Evolutionary conservation across 2,113 vertebrate species (phyloP).

Genomic region (rabbit (Oryctolagus cuniculus)): DNA sequence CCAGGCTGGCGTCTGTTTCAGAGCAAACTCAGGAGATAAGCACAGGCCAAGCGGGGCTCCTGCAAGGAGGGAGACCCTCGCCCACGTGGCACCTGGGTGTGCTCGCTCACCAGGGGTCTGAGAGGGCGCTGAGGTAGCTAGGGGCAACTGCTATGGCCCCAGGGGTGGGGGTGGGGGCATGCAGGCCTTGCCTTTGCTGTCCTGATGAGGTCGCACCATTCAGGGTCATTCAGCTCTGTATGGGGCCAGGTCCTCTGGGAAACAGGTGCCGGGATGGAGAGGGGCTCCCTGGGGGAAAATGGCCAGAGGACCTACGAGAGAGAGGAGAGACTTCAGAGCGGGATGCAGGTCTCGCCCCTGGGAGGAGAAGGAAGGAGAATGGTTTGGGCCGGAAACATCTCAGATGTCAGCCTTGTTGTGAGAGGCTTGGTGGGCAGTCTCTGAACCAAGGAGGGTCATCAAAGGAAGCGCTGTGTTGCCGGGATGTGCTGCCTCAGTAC

Average conservation of each 20-base stretch:
- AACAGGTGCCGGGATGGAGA: not conserved
- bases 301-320: not conserved
- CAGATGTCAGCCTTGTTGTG: not conserved
- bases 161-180: not conserved
- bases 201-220: rapidly evolving
- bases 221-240: no score
- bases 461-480: not conserved
- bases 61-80: not conserved
- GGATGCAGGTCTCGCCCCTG: not conserved
- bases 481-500: not conserved
- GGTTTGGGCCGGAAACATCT: not conserved
- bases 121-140: not conserved
- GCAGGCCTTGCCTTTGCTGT: not conserved
- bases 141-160: not conserved
- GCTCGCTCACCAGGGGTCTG: rapidly evolving
- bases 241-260: not conserved
- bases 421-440: not conserved
- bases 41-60: not conserved
- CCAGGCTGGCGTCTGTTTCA: not conserved
- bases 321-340: not conserved
- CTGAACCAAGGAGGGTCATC: not conserved
- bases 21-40: constrained; percentile 15
- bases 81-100: not conserved
- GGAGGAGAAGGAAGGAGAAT: not conserved
- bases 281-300: not conserved